Evolutionary conservation across 2,113 vertebrate species (phyloP).

Genomic region (Mirounga angustirostris): DNA sequence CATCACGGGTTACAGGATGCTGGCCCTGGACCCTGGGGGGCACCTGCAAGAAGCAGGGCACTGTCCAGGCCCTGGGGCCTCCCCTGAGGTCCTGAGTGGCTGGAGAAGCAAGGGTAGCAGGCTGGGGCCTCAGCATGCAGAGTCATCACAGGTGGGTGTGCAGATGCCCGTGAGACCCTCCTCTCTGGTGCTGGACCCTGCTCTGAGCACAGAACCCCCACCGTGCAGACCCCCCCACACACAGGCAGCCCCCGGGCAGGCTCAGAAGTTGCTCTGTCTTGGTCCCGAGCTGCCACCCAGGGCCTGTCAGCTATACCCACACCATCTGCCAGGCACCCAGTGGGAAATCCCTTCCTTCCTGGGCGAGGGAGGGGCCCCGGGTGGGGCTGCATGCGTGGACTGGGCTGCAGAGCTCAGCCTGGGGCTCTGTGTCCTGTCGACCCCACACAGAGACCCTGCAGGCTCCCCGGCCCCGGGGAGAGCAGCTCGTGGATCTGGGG

Average conservation of each 20-base stretch:
- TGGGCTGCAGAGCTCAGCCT: not conserved
- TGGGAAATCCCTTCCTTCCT: not conserved
- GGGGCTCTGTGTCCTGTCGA: not conserved
- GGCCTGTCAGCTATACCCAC: not conserved
- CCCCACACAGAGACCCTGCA: not conserved
- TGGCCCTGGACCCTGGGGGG: accelerated
- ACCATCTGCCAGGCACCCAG: not conserved
- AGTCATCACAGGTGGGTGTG: no score
- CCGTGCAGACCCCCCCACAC: no score
- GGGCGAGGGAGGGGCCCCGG: not conserved
- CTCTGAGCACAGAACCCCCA: not conserved
- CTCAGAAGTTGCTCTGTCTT: not conserved
- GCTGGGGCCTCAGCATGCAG: not conserved
- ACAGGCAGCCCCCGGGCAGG: not conserved
- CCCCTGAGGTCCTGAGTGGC: not conserved
- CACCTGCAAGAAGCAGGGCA: not conserved
- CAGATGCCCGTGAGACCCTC: not conserved
- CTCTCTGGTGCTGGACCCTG: not conserved
- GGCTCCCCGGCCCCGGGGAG: not conserved
- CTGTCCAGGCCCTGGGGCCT: not conserved
- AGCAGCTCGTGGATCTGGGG: not conserved
- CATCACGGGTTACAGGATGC: not conserved
- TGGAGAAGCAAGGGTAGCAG: not conserved
- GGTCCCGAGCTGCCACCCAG: not conserved
- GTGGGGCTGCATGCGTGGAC: not conserved